Conservation (phyloP, 2,797 vertebrate species). For the Sebastes oblongus region DNA sequence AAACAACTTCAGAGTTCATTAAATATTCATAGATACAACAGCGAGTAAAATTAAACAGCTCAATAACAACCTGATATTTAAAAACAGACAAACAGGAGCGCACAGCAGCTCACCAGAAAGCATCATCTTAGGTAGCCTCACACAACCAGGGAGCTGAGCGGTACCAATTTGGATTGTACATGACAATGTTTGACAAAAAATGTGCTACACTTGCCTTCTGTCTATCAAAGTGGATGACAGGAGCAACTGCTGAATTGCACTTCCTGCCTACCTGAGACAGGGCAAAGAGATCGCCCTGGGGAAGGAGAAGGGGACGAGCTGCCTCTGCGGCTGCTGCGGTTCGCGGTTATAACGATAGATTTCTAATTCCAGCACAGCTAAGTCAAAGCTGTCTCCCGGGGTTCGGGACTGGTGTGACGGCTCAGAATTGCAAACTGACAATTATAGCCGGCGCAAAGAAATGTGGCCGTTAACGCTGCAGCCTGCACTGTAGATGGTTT, state of each 20-base stretch:
- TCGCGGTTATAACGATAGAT: slow-evolving; percentile 38
- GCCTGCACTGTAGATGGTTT: slow-evolving; percentile 40
- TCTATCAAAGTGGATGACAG: slow-evolving; percentile 44
- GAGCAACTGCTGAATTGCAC: slow-evolving; percentile 49
- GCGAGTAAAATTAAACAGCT: slow-evolving; percentile 45
- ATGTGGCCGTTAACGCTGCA: slow-evolving; percentile 9
- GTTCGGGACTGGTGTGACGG: slow-evolving; percentile 29
- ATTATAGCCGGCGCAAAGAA: slow-evolving; percentile 22
- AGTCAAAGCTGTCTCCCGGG: slow-evolving; percentile 36
- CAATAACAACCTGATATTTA: slow-evolving; percentile 39
- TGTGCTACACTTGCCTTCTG: slow-evolving; percentile 21
- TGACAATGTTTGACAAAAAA: slow-evolving; percentile 17
- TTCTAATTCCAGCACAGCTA: slow-evolving; percentile 55
- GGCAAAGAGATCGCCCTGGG: slow-evolving; percentile 19
- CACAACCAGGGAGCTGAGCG: not conserved
- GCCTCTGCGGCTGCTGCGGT: slow-evolving; percentile 12
- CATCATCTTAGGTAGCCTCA: not conserved
- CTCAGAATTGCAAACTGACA: slow-evolving; percentile 48
- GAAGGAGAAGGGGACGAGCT: slow-evolving; percentile 36
- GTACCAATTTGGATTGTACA: slow-evolving; percentile 1
- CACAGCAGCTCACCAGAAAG: not conserved
- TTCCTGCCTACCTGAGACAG: slow-evolving; percentile 51
- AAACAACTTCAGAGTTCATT: slow-evolving; percentile 47
- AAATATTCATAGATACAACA: slow-evolving; percentile 61
- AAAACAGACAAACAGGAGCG: slow-evolving; percentile 13